Conservation (phyloP, 2,888 invertebrate genomes). For the Dynastes maya region DNA sequence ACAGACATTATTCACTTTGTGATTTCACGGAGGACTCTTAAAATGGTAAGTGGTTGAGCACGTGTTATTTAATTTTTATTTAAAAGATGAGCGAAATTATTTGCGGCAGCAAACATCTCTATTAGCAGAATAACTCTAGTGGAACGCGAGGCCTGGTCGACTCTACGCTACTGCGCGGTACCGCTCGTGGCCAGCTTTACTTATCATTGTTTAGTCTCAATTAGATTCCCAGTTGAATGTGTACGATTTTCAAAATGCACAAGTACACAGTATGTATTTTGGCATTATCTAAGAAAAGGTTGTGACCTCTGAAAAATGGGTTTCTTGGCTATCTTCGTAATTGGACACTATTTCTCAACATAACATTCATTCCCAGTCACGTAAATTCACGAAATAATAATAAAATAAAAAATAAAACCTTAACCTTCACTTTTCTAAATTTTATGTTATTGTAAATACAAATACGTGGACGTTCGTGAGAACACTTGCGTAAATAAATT, state of each 20-base stretch:
- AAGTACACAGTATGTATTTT: neutral
- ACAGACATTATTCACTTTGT: no score
- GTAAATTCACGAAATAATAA: slow-evolving; percentile 32
- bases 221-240: no score
- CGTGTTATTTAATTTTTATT: no score
- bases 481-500: slow-evolving; percentile 20
- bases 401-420: slow-evolving; percentile 21
- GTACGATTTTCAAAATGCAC: neutral
- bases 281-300: slow-evolving; percentile 3
- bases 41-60: no score
- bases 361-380: slow-evolving; percentile 13
- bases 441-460: neutral
- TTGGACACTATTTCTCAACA: slow-evolving; percentile 9
- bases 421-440: neutral
- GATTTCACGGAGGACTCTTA: no score
- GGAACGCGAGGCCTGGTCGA: no score
- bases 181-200: no score
- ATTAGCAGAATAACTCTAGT: no score
- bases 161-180: no score
- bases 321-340: slow-evolving; percentile 24
- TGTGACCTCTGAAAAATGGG: slow-evolving; percentile 23
- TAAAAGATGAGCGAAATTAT: no score
- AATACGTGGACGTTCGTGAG: neutral
- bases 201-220: no score
- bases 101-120: no score